phyloP scores from a whole-genome alignment of 2,888 invertebrate species.

The Clepsis dumicolana region DNA sequence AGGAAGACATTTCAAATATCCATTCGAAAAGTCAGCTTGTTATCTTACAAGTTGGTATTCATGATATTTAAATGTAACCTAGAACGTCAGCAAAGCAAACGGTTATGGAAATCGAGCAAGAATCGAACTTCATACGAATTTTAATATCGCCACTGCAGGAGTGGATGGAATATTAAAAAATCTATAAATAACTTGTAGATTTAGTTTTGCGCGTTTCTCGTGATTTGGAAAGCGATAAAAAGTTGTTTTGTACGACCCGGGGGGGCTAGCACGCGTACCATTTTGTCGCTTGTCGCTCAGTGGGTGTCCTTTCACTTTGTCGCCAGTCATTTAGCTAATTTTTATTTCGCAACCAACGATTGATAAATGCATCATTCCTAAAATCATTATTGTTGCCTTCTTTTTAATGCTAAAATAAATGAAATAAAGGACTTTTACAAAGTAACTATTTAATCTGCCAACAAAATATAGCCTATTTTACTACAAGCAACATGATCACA shows the following conservation, averaged over 20 bases:
- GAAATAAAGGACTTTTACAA: no score
- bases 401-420: no score
- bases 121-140: conserved; percentile 55
- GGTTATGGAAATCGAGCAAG: conserved; percentile 61
- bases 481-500: neutral
- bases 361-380: no score
- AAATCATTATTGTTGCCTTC: no score
- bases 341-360: no score
- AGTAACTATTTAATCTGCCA: neutral
- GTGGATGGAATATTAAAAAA: conserved; percentile 21
- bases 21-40: conserved; percentile 40
- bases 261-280: no score
- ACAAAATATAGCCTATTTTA: neutral
- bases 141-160: conserved; percentile 35
- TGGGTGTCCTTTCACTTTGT: no score
- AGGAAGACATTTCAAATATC: conserved; percentile 24
- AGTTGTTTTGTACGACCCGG: neutral
- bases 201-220: neutral
- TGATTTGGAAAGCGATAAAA: neutral
- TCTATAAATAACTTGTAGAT: conserved; percentile 28
- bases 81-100: conserved; percentile 62
- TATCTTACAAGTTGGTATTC: conserved; percentile 54
- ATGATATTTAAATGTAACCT: conserved; percentile 62
- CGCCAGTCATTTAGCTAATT: no score
- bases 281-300: no score